phyloP scores from a whole-genome alignment of 2,113 vertebrate genomes.

The Mellivora capensis region DNA sequence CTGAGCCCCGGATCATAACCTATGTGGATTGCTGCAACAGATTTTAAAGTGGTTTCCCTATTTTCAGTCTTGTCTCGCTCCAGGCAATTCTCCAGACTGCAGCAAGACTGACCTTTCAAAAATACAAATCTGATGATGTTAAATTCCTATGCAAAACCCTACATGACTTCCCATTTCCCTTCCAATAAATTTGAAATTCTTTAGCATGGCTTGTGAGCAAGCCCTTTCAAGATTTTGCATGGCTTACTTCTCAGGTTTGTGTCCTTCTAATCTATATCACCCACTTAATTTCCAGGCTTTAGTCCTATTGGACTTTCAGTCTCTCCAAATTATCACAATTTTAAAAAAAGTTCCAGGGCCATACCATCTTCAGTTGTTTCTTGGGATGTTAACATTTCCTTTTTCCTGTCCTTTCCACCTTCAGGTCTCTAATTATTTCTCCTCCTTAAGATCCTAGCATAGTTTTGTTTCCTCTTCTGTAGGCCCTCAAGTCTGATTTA shows the following conservation, averaged over 20 bases:
- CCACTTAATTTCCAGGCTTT: neutral
- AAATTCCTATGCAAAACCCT: neutral
- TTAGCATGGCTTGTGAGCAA: neutral
- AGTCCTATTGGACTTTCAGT: neutral
- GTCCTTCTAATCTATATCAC: neutral
- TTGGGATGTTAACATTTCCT: neutral
- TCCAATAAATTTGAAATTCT: neutral
- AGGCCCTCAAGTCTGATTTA: neutral
- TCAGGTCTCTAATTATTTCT: neutral
- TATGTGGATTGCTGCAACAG: neutral
- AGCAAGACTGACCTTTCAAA: conserved; percentile 10
- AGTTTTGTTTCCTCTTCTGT: neutral
- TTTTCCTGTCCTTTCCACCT: neutral
- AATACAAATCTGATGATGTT: conserved; percentile 9
- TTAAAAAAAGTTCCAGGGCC: neutral
- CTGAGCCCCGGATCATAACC: neutral
- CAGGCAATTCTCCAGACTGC: neutral
- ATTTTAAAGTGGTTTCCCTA: neutral
- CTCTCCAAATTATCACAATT: neutral
- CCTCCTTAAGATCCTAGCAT: neutral
- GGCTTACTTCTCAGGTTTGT: neutral
- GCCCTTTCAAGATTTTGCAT: neutral
- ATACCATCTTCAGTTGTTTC: neutral
- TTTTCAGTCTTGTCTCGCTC: conserved; percentile 24
- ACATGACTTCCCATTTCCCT: neutral